A percentile compares a stretch with the other conserved stretches of the same genome.
These are phyloP conservation scores for Meiosimyza decipiens DNA, from an alignment of 2,888 invertebrate species.

Conservation along the genomic window DNA sequence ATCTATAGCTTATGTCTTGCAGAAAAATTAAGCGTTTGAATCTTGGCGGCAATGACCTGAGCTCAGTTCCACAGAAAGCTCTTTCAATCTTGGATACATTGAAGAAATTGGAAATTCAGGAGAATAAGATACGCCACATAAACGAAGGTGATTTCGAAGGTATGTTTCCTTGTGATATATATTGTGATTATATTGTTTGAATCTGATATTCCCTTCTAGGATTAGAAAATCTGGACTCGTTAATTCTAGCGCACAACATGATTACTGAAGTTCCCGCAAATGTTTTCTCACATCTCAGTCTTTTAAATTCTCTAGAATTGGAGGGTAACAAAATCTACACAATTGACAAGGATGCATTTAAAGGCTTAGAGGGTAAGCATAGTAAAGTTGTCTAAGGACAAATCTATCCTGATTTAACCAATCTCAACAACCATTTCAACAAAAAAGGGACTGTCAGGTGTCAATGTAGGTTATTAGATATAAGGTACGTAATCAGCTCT, in stretches of 20 bases:
- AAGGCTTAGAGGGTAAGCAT: constrained; percentile 84
- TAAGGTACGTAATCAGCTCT: no score
- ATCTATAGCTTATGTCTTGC: constrained; percentile 31
- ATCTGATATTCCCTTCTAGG: constrained; percentile 69
- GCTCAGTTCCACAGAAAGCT: constrained; percentile 81
- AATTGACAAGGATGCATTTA: constrained; percentile 87
- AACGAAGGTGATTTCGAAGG: constrained; percentile 88
- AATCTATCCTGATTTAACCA: no score
- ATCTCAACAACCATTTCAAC: no score
- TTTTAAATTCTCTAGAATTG: constrained; percentile 87
- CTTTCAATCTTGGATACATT: constrained; percentile 83
- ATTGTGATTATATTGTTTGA: background rate
- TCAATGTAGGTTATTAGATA: no score
- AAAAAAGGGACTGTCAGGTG: no score
- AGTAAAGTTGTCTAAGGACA: no score
- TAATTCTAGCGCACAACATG: constrained; percentile 88
- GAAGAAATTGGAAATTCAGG: constrained; percentile 89
- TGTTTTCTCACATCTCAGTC: constrained; percentile 83
- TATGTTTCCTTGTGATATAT: constrained; percentile 62
- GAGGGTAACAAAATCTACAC: constrained; percentile 86
- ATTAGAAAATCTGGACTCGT: constrained; percentile 81
- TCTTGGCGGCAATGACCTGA: constrained; percentile 85
- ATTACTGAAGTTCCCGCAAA: constrained; percentile 81
- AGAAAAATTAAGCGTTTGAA: constrained; percentile 86
- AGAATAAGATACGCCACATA: constrained; percentile 82